Base-by-base conservation (phyloP, 2,888 invertebrate genomes). In the Drosophila atripex region DNA sequence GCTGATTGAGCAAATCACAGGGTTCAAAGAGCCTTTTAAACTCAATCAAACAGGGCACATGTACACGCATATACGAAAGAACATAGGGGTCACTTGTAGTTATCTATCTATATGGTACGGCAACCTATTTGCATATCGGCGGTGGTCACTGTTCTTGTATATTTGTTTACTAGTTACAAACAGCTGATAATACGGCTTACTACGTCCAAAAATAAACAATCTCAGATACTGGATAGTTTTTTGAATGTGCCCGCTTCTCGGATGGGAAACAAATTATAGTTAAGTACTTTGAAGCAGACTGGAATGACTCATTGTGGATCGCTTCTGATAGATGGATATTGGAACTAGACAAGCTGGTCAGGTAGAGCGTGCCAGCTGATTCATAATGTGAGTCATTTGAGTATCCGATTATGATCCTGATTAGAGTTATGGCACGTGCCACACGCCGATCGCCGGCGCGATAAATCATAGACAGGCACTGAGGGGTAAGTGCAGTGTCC, bases 1-100 rank as follows among this genome's bases (percentile, higher is more conserved):
- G 38, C 28, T 77, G 61, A 78, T 78, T 83, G 77, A 59, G n/a
- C 54, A 47, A 79, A 79, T 76, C 53, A 52, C 45, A 43, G 50
- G 41, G 54, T 43, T 68, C 74, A 63, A 60, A 53, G 56, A 28
- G 30, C 35, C 35, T 68, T 56, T 50, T 58, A 59, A 73, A 78
- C 65, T 71, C 39, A 80, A 51, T 69, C 55, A 47, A 53, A 32
- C 18, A 39, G 6, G 28, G 28, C 25, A 21, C 43, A 35, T 43
- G 43, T 18, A 16, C 54, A 46, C 43, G 52, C 63, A 45, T 18
- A 39, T 16, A 9, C 1, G 8, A 52, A 63, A 7, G 14, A 65
- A 18, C 52, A 28, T 35, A 28, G 21, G 28, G 68, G 63, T 64
- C 55, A 66, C 11, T 30, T 25, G 35, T 16, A 28, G 25, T 16